A percentile compares a stretch with the other conserved stretches of the same genome.
These are phyloP conservation scores for Chionoecetes opilio DNA, from an alignment of 1,140 invertebrate genomes.

Conservation along the genomic window DNA sequence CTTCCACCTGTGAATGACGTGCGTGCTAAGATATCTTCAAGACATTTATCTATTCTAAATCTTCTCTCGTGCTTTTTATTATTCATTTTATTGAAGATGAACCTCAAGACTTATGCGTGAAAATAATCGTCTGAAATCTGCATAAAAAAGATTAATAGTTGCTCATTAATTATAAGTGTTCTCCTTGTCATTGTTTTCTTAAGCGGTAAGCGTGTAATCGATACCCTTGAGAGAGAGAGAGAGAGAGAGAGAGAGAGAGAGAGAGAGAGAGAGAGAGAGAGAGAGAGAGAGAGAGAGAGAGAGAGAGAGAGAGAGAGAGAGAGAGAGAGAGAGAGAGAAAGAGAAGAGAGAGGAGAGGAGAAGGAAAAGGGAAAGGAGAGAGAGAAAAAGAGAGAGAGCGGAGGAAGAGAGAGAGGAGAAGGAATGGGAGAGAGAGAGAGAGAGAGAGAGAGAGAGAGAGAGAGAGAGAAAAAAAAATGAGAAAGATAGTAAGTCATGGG, in stretches of 20 bases:
- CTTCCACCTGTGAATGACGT: neutral
- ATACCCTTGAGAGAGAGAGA: neutral
- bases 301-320: constrained; percentile 49
- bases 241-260: constrained; percentile 22
- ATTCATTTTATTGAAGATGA: no score
- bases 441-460: constrained; percentile 44
- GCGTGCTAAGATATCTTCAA: neutral
- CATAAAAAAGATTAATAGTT: neutral
- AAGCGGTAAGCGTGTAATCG: neutral
- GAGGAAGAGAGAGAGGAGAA: neutral
- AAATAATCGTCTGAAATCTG: neutral
- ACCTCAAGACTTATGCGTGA: neutral
- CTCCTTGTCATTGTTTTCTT: neutral
- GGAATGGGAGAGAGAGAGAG: neutral
- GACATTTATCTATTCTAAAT: neutral
- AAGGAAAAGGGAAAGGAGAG: neutral
- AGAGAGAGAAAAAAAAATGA: constrained; percentile 41
- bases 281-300: constrained; percentile 43
- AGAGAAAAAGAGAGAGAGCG: neutral
- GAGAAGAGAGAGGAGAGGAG: neutral
- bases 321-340: constrained; percentile 60
- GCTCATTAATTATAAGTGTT: neutral
- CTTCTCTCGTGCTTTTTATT: neutral
- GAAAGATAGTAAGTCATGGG: neutral
- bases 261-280: constrained; percentile 6